Evolutionary conservation across 2,113 vertebrate species (phyloP).

Genomic region (rat (Rattus norvegicus)): GRCr8 NC_086021.1:120117501-120118000

Average conservation of each 20-base stretch:
- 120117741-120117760: neutral
- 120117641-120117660: neutral
- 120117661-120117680: neutral
- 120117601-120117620: neutral
- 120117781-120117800: neutral
- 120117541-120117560: neutral
- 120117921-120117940: neutral
- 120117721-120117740: neutral
- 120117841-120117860: neutral
- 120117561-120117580: neutral
- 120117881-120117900: neutral
- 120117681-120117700: neutral
- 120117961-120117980: neutral
- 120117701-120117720: neutral
- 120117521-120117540: neutral
- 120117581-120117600: neutral
- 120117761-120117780: neutral
- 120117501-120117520: neutral
- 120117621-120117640: neutral
- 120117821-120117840: neutral
- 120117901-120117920: neutral
- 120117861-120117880: neutral
- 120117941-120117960: neutral
- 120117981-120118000: neutral
- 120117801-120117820: neutral